Conservation (phyloP, 2,888 invertebrate species). For the Phortica okadai region DNA sequence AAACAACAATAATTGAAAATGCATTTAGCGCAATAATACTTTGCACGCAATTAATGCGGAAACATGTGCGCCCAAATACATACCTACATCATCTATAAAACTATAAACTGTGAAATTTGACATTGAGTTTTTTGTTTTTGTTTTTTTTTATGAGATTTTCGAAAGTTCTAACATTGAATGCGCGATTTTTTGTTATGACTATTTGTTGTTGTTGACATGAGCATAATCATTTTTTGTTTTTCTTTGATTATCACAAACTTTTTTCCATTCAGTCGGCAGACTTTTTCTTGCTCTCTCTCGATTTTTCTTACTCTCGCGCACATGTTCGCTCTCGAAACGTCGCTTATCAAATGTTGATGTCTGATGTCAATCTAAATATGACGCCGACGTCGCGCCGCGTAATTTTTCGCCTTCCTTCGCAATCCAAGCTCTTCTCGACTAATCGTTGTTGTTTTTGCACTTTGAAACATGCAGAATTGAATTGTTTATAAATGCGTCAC, state of each 20-base stretch:
- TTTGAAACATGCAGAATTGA: not conserved
- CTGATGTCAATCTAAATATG: too few relatives aligned
- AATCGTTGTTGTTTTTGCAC: not conserved
- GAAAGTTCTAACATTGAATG: conserved; percentile 21
- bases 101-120: conserved; percentile 3
- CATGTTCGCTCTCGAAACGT: conserved; percentile 4
- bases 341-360: not conserved
- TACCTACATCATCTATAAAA: not conserved
- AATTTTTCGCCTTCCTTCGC: not conserved
- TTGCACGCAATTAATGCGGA: not conserved
- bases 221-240: conserved; percentile 3
- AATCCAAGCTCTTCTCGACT: not conserved
- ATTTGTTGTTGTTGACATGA: conserved; percentile 4
- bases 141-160: not conserved
- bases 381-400: not conserved
- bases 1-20: not conserved
- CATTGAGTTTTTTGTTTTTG: conserved; percentile 10
- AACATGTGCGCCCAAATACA: not conserved
- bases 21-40: not conserved
- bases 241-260: not conserved
- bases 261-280: conserved; percentile 8
- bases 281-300: not conserved
- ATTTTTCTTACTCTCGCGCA: not conserved
- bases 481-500: conserved; percentile 16
- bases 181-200: not conserved